phyloP scores from a whole-genome alignment of 1,140 invertebrate genomes.

The Trachymyrmex septentrionalis region DNA sequence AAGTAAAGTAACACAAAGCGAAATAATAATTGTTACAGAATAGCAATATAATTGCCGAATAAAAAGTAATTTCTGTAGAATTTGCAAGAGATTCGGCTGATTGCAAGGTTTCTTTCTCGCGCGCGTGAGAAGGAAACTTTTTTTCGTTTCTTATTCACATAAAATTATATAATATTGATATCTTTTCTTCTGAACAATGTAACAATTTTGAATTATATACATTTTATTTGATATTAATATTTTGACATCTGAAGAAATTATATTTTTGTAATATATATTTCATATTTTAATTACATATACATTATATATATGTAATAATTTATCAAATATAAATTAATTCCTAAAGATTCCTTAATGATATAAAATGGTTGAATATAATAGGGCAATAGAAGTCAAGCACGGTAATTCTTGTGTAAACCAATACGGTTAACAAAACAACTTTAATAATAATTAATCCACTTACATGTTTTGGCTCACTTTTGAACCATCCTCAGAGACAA shows the following conservation, averaged over 20 bases:
- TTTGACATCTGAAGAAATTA: neutral
- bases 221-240: neutral
- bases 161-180: neutral
- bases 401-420: too few species aligned
- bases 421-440: too few species aligned
- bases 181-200: neutral
- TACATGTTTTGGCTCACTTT: too few species aligned
- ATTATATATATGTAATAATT: too few species aligned
- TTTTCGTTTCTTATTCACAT: neutral
- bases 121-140: neutral
- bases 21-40: conserved; percentile 2
- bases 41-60: neutral
- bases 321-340: too few species aligned
- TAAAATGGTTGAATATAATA: too few species aligned
- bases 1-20: conserved; percentile 16
- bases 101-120: neutral
- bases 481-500: too few species aligned
- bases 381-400: too few species aligned
- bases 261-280: neutral
- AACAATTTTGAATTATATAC: neutral
- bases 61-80: conserved; percentile 18
- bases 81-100: neutral
- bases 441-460: too few species aligned
- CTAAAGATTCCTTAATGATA: too few species aligned
- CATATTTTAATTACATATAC: neutral